phyloP scores from a whole-genome alignment of 2,888 invertebrate species.

The Uloborus plumipes region DNA sequence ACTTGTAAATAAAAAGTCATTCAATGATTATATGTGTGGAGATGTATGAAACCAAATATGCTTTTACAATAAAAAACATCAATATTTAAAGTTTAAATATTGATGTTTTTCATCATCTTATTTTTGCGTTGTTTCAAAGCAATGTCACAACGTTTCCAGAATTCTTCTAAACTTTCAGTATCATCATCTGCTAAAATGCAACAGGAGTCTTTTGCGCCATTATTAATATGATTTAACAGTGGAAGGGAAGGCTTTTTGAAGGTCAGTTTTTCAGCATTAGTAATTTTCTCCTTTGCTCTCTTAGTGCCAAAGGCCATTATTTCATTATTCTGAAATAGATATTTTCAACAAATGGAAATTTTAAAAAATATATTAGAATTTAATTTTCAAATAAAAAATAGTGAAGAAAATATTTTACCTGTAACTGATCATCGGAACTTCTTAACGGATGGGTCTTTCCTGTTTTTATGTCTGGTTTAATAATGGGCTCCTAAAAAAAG shows the following conservation, averaged over 20 bases:
- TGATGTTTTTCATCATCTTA: background rate
- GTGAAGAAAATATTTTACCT: no score
- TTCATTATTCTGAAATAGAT: conserved; percentile 18
- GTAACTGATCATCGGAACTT: no score
- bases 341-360: no score
- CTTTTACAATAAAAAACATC: no score
- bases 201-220: background rate
- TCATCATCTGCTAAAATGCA: conserved; percentile 30
- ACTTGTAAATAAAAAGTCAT: no score
- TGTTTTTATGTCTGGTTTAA: no score
- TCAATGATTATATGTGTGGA: no score
- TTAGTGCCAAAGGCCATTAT: conserved; percentile 24
- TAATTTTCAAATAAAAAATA: no score
- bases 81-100: background rate
- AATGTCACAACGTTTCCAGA: conserved; percentile 45
- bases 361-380: no score
- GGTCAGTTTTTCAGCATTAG: conserved; percentile 20
- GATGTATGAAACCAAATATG: no score
- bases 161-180: conserved; percentile 45
- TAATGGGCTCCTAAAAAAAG: no score
- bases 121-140: conserved; percentile 2
- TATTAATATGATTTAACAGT: conserved; percentile 5
- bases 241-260: conserved; percentile 23
- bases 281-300: background rate
- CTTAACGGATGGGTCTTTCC: no score